A percentile compares a stretch with the other conserved stretches of the same genome.
These are phyloP conservation scores for Hypanus sabinus DNA, from an alignment of 2,113 vertebrate genomes.

Conservation along the genomic window DNA sequence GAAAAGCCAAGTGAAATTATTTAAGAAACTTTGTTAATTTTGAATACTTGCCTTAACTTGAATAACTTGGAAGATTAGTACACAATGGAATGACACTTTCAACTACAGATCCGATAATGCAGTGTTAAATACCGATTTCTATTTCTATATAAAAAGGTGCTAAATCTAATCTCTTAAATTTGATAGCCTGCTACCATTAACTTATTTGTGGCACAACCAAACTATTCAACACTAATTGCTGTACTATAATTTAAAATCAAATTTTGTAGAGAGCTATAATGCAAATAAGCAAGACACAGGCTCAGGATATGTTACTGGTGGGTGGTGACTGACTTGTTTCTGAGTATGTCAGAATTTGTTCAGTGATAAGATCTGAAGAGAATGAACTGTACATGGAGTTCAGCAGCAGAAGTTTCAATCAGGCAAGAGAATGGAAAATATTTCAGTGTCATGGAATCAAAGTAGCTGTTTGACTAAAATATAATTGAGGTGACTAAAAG, in stretches of 20 bases:
- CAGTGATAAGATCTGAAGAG: background rate
- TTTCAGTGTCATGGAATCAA: conserved; percentile 11
- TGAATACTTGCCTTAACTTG: background rate
- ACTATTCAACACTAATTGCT: background rate
- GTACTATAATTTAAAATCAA: background rate
- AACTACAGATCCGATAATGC: background rate
- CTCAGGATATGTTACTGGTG: background rate
- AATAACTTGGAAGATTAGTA: background rate
- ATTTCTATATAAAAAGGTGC: background rate
- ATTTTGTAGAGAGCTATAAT: background rate
- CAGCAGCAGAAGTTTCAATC: background rate
- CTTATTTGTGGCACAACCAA: background rate
- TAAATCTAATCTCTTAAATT: background rate
- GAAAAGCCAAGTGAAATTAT: background rate
- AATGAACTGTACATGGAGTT: background rate
- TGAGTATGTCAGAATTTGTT: background rate
- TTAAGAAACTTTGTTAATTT: background rate
- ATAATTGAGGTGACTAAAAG: background rate
- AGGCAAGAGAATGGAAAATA: background rate
- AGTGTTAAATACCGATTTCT: background rate
- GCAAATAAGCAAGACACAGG: background rate
- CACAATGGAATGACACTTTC: background rate
- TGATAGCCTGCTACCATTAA: background rate
- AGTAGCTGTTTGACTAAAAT: background rate
- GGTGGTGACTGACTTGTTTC: conserved; percentile 7